Conservation (phyloP, 2,888 invertebrate species). For the Nasonia oneida region DNA sequence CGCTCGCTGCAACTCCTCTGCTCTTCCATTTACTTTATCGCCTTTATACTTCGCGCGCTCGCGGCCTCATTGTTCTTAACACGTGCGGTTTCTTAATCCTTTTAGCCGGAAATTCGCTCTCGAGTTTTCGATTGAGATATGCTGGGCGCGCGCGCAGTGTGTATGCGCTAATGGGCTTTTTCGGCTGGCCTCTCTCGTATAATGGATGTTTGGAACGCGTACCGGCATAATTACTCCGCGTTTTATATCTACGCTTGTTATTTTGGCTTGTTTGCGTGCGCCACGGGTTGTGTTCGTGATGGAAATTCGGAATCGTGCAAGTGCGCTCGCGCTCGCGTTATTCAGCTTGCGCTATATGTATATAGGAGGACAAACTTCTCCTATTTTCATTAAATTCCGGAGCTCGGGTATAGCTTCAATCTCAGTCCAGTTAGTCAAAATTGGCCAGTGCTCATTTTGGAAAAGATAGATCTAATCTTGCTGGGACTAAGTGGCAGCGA, state of each 20-base stretch:
- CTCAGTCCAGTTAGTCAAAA: not conserved
- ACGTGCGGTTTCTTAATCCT: conserved; percentile 10
- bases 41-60: conserved; percentile 3
- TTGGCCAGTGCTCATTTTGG: not conserved
- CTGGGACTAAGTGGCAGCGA: not conserved
- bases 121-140: not conserved
- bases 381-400: not conserved
- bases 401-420: not conserved
- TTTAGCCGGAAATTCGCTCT: conserved; percentile 1
- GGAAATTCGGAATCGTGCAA: no score
- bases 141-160: no score
- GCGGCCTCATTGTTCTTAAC: conserved; percentile 19
- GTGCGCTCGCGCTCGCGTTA: no score
- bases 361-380: not conserved
- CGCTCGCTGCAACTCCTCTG: not conserved
- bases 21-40: conserved; percentile 52
- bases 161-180: not conserved
- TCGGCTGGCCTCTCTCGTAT: not conserved
- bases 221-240: not conserved
- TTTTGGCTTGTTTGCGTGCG: no score
- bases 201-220: not conserved
- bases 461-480: not conserved
- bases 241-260: not conserved
- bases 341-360: not conserved
- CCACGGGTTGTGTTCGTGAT: no score